A percentile compares a stretch with the other conserved stretches of the same genome.
Evolutionary conservation across 2,888 invertebrate species (phyloP).

Genomic region (Idaea dimidiata): DNA sequence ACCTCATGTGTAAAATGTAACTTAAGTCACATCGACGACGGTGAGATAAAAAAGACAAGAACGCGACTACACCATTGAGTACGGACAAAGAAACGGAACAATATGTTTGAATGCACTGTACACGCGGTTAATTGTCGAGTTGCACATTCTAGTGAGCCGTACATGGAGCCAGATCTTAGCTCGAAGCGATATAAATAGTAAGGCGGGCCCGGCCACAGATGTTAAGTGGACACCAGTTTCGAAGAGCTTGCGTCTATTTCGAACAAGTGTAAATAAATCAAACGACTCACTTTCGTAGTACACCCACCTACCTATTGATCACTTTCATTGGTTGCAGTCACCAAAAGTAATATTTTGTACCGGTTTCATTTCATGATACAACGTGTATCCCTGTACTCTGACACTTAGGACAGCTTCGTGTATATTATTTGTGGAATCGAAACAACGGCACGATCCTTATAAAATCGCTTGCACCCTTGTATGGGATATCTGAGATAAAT

Average conservation of each 20-base stretch:
- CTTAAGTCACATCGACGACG: conserved; percentile 37
- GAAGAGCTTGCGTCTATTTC: conserved; percentile 70
- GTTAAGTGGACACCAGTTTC: conserved; percentile 75
- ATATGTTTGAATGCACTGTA: conserved; percentile 59
- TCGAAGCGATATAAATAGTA: conserved; percentile 70
- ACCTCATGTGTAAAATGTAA: conserved; percentile 53
- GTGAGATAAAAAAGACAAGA: conserved; percentile 41
- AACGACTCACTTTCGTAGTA: conserved; percentile 67
- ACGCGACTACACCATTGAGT: conserved; percentile 44
- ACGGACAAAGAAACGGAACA: conserved; percentile 55
- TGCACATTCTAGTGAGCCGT: conserved; percentile 66
- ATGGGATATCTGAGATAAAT: background rate
- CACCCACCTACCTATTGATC: conserved; percentile 46
- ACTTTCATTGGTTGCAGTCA: conserved; percentile 62
- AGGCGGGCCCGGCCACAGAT: conserved; percentile 56
- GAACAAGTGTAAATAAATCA: conserved; percentile 77
- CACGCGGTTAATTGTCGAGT: conserved; percentile 58
- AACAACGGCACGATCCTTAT: background rate
- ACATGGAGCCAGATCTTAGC: conserved; percentile 69
- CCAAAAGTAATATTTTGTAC: background rate
- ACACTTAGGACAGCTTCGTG: no score
- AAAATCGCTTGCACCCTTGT: background rate
- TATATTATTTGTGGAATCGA: background rate
- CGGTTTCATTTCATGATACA: background rate
- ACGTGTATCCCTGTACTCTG: background rate